Base-by-base conservation (phyloP, 1,140 invertebrate genomes). In the Trissolcus basalis region DNA sequence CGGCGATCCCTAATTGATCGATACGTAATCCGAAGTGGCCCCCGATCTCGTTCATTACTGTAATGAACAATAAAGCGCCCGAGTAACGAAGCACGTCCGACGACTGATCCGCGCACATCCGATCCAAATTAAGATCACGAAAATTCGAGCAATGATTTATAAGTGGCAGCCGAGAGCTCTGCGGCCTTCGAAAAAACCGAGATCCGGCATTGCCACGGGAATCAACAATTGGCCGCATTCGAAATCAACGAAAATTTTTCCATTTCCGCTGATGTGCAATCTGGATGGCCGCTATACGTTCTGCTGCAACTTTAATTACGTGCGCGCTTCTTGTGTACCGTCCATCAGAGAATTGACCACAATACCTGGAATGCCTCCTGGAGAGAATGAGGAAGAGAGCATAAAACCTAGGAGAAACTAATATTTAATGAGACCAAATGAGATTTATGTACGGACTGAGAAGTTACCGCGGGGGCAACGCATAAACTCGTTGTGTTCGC, bases 11-110 rank as follows among this genome's bases (percentile, higher is more conserved):
- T 80, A 80, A 81, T 82, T 80, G 80, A 82, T 81, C 78, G 73
- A 76, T 72, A 80, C 77, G 73, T 70, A 75, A 79, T 78, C 60
- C 69, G 53, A 79, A 80, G 78, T 77, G 63, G n/a, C n/a, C 63
- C 50, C 12, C 14, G 68, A 60, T 53, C 65, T 58, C 67, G 72
- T 73, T 82, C 75, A 77, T 81, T 81, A 77, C 45, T 35, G 73
- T 80, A 81, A 79, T 80, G 78, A 80, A 78, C 71, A 78, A 78
- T 80, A 78, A 78, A 73, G 49, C 10, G 50, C 11, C 39, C 59
- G 39, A 27, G 68, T 77, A 80, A 80, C 65, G 70, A 80, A 72
- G 58, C 39, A 54, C 51, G 51, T 70, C 48, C 49, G 61, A 76
- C 44, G 48, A 71, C 51, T 44, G 64, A 74, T 68, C 32, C 67